These are phyloP conservation scores for Melanostoma mellinum DNA, from an alignment of 2,888 invertebrate genomes.

Conservation along the genomic window DNA sequence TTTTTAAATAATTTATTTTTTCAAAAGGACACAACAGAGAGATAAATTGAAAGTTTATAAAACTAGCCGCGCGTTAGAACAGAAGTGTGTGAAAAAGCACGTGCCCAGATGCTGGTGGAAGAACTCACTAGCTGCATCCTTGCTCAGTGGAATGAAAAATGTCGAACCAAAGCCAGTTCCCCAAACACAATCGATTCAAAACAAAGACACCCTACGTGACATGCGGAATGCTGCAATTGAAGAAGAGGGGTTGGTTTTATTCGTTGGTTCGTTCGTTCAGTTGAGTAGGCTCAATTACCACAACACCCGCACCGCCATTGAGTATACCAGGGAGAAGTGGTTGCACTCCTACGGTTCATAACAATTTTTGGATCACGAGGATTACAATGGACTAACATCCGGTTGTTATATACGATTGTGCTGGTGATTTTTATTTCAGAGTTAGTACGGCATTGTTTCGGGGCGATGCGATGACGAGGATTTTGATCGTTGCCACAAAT, in stretches of 20 bases:
- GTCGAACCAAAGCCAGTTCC: slow-evolving; percentile 35
- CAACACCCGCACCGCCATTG: background rate
- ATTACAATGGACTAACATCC: slow-evolving; percentile 69
- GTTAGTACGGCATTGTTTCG: slow-evolving; percentile 34
- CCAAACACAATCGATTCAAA: slow-evolving; percentile 68
- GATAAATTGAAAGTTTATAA: slow-evolving; percentile 3
- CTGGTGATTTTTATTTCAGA: slow-evolving; percentile 33
- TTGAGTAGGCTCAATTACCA: slow-evolving; percentile 55
- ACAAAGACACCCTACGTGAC: slow-evolving; percentile 64
- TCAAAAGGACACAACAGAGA: background rate
- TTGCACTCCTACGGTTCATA: slow-evolving; percentile 29
- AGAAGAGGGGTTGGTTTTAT: background rate
- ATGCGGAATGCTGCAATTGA: slow-evolving; percentile 68
- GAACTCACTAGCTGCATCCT: slow-evolving; percentile 66
- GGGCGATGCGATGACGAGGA: slow-evolving; percentile 43
- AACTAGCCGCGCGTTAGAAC: slow-evolving; percentile 47
- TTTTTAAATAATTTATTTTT: background rate
- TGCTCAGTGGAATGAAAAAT: slow-evolving; percentile 53
- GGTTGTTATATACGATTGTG: slow-evolving; percentile 46
- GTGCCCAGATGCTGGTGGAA: slow-evolving; percentile 36
- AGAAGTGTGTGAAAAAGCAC: slow-evolving; percentile 23
- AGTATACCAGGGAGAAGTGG: slow-evolving; percentile 8
- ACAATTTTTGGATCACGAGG: slow-evolving; percentile 55
- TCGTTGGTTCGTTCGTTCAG: slow-evolving; percentile 48
- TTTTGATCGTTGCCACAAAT: slow-evolving; percentile 50